Conservation (phyloP, 2,113 vertebrate species). For the Dunckerocampus dactyliophorus region DNA sequence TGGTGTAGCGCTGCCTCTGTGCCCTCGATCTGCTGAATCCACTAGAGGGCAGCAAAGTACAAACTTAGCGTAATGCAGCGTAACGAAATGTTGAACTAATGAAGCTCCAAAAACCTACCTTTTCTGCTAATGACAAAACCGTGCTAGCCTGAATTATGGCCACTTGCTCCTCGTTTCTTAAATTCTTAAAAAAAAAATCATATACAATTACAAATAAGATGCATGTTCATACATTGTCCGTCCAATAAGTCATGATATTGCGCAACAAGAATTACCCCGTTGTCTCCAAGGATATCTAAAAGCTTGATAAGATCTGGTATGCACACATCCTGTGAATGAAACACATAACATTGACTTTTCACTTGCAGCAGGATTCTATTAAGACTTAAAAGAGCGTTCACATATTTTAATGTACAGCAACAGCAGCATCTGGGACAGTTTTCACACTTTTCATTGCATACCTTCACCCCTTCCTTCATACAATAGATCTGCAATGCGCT, state of each 20-base stretch:
- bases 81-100: background rate
- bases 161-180: constrained; percentile 98
- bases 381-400: background rate
- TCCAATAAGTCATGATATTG: background rate
- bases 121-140: constrained; percentile 93
- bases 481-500: constrained; percentile 99
- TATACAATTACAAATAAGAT: background rate
- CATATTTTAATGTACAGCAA: background rate
- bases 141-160: constrained; percentile 99
- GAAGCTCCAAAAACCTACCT: constrained; percentile 71
- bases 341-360: background rate
- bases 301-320: constrained; percentile 98
- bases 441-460: constrained; percentile 41
- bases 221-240: too few relatives aligned
- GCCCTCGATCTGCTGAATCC: constrained; percentile 98
- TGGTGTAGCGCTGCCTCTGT: constrained; percentile 96
- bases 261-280: constrained; percentile 80
- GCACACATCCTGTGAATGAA: constrained; percentile 83
- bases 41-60: constrained; percentile 73
- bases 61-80: background rate
- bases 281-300: constrained; percentile 95
- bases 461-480: constrained; percentile 99
- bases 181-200: constrained; percentile 74
- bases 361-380: background rate
- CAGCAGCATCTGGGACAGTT: too few relatives aligned